Percentiles rank a stretch among this genome's conserved stretches.
Conservation (phyloP, 2,797 vertebrate genomes). For the Prunella strophiata region DNA sequence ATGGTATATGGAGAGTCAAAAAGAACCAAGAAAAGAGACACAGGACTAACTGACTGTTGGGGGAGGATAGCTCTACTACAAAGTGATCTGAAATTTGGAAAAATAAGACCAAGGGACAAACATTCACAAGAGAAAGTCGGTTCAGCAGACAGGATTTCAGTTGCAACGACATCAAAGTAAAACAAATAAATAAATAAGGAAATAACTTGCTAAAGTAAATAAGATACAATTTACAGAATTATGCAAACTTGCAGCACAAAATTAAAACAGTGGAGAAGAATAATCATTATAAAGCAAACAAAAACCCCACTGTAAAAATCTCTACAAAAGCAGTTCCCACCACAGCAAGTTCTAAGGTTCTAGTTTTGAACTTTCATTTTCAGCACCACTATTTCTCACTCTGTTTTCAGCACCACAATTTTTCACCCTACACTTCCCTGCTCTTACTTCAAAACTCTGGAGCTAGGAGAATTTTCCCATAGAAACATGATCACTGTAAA, state of each 20-base stretch:
- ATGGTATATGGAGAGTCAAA: background rate
- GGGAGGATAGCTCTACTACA: background rate
- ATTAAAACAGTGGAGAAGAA: background rate
- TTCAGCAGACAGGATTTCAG: background rate
- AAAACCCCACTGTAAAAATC: background rate
- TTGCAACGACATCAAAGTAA: background rate
- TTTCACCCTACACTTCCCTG: background rate
- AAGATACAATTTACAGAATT: background rate
- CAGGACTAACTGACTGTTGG: background rate
- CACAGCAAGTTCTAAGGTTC: background rate
- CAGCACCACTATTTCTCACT: conserved; percentile 17
- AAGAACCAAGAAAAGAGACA: background rate
- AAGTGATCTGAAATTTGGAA: background rate
- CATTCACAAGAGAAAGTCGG: background rate
- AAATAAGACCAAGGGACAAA: background rate
- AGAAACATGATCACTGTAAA: background rate
- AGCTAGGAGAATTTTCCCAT: background rate
- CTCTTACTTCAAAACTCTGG: background rate
- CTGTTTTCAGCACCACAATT: conserved; percentile 16
- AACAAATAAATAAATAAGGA: background rate
- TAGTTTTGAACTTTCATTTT: conserved; percentile 20
- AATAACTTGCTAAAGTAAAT: background rate
- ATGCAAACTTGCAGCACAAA: background rate
- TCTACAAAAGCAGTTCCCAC: background rate
- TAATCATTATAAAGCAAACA: background rate